Base-by-base conservation (phyloP, 2,113 vertebrate genomes). In the Chlorodrepanis virens region DNA sequence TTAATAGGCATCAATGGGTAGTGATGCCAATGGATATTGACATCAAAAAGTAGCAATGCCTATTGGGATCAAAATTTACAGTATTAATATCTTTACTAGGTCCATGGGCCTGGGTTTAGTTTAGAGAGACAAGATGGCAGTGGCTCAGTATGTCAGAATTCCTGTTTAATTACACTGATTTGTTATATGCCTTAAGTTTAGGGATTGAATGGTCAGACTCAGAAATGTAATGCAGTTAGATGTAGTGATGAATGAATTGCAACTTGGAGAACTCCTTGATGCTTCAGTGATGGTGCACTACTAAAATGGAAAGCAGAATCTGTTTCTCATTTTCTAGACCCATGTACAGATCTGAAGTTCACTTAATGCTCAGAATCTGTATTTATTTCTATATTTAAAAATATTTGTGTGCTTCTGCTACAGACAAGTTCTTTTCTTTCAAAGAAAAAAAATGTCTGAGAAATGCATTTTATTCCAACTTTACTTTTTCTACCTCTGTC, bases 361-460 rank as follows among this genome's bases (percentile, higher is more conserved):
- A 40, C 27, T 52, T 71, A 33, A 19, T 85, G 12, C 54, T 22
- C 70, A 63, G 49, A 4, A 5, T 76, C 61, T 82, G 47, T 72
- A 42, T 89, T 91, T 74, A 61, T 87, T 93, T 82, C 56, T 84
- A 5, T 88, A 52, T 79, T 74, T 90, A 21, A 90, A 92, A 93
- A 79, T 69, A 85, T 69, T 68, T 90, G 21, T 79, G 52, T 56
- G 40, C 28, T 85, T 83, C 60, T 88, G 37, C 67, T 83, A 72
- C 40, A 82, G n/a, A 88, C 31, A 83, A 56, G 24, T 40, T 85
- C 35, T 69, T 91, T 47, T 74, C 28, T 75, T 92, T 71, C 27
- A 74, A 84, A 89, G n/a, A 39, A 77, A 80, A 87, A 87, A 87
- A 89, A 69, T 39, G 11, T 56, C 77, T 74, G 50, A 78, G 60